Base-by-base conservation (phyloP, 2,888 invertebrate genomes). In the Andrena chrysosceles region DNA sequence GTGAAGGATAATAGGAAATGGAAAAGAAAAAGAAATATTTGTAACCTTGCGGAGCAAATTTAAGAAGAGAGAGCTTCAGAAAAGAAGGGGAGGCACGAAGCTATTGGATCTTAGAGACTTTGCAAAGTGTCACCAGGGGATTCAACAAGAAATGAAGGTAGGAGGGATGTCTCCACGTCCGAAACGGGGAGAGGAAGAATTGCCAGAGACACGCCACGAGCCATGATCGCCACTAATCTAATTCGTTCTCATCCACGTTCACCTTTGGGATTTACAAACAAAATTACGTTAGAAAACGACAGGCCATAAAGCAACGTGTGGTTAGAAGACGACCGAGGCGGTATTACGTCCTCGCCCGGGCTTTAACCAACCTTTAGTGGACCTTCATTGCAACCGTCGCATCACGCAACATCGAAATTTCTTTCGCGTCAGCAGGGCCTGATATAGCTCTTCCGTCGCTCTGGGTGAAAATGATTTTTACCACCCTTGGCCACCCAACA, bases 221-320 rank as follows among this genome's bases (percentile, higher is more conserved):
- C 73, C 83, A 82, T 81, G 86, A 75, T 81, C 77, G 83, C 73
- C 84, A 64, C 87, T 90, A 89, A 90, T 85, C 84, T 85, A 89
- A 91, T 91, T 91, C 90, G 85, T 89, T 81, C 87, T 87, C 89
- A 87, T 89, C 84, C 85, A 74, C 82, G 82, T 86, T 69, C 83
- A 74, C 85, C 87, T 83, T 82, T 79, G 88, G 89, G 89, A 89
- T 91, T 89, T 87, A 76, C 89, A 89, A 89, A 89, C 87, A 86
- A 87, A 91, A 93, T 92, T 89, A 90, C 89, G 89, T 92, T 90
- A 90, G 89, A 87, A 89, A 80, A 81, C 81, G 87, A 84, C 78
- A 66, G 71, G 23, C 70, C 67, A 67, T 64, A 77, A 82, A 83
- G 60, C 73, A 69, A 33, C 70, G 52, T 35, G 64, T 54, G 63